These are phyloP conservation scores for Pseudorectes ferrugineus DNA, from an alignment of 2,113 vertebrate species.

Conservation along the genomic window DNA sequence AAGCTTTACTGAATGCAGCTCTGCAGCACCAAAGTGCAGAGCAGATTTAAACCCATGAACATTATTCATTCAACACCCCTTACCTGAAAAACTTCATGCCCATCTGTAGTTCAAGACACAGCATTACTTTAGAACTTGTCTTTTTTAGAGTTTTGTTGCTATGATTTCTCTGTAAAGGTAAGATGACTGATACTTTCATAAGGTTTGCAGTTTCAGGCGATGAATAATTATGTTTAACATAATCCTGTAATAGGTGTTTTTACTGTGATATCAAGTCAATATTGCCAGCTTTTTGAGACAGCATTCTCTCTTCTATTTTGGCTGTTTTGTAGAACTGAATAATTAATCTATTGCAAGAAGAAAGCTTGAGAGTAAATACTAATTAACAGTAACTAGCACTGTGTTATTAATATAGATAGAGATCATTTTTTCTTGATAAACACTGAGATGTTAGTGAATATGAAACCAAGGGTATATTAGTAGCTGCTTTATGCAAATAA, in stretches of 20 bases:
- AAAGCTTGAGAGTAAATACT: not conserved
- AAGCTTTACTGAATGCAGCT: not conserved
- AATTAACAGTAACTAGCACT: constrained; percentile 37
- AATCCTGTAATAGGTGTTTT: not conserved
- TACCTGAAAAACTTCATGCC: not conserved
- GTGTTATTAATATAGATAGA: constrained; percentile 39
- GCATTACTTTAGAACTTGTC: not conserved
- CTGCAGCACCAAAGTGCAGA: not conserved
- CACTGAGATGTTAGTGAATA: not conserved
- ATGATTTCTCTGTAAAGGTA: not conserved
- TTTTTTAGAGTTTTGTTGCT: not conserved
- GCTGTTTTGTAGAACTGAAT: not conserved
- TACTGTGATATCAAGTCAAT: not conserved
- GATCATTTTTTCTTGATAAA: constrained; percentile 17
- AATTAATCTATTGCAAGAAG: not conserved
- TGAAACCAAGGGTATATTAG: not conserved
- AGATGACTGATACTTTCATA: not conserved
- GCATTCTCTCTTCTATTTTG: not conserved
- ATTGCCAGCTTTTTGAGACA: not conserved
- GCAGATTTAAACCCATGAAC: not conserved
- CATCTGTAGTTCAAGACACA: not conserved
- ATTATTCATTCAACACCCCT: not conserved
- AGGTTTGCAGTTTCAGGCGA: not conserved
- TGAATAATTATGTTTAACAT: not conserved
- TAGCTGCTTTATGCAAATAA: not conserved